A percentile compares a stretch with the other conserved stretches of the same genome.
Conservation (phyloP, 2,888 invertebrate genomes). For the Neoascia interrupta region DNA sequence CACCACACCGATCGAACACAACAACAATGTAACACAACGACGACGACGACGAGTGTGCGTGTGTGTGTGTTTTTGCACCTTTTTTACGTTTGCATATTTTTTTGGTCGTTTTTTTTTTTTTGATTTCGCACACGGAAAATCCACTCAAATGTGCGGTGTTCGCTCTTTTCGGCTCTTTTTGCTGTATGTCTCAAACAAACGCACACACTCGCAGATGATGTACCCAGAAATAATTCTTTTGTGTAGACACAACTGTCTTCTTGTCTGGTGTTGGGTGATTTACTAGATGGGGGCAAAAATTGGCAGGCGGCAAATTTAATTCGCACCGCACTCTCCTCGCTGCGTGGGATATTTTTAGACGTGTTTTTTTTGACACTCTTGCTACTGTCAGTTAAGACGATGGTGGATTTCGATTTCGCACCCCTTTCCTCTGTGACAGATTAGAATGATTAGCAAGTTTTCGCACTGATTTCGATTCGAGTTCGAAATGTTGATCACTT, state of each 20-base stretch:
- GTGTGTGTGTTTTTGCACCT: conserved; percentile 57
- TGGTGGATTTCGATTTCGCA: neutral
- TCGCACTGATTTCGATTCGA: conserved; percentile 8
- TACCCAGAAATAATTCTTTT: too few species aligned
- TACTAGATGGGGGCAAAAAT: conserved; percentile 61
- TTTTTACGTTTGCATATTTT: conserved; percentile 67
- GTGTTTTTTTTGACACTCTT: conserved; percentile 7
- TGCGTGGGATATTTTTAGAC: conserved; percentile 62
- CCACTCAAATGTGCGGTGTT: conserved; percentile 53
- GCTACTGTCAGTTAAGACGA: conserved; percentile 4
- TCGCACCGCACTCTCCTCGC: conserved; percentile 28
- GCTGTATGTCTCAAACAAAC: too few species aligned
- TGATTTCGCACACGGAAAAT: conserved; percentile 45
- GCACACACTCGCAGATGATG: too few species aligned
- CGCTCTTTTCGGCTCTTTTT: conserved; percentile 5
- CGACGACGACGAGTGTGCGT: conserved; percentile 2
- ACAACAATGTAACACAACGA: conserved; percentile 25
- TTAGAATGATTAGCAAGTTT: conserved; percentile 2
- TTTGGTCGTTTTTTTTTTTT: conserved; percentile 17
- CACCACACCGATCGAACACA: conserved; percentile 29
- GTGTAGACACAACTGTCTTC: too few species aligned
- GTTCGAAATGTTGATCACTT: conserved; percentile 19
- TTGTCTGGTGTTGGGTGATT: conserved; percentile 32
- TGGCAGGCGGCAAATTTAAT: conserved; percentile 54
- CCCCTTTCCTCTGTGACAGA: conserved; percentile 3